Percentiles rank a stretch among this genome's conserved stretches.
Evolutionary conservation across 2,113 vertebrate genomes (phyloP).

Genomic region (Bufo bufo): DNA sequence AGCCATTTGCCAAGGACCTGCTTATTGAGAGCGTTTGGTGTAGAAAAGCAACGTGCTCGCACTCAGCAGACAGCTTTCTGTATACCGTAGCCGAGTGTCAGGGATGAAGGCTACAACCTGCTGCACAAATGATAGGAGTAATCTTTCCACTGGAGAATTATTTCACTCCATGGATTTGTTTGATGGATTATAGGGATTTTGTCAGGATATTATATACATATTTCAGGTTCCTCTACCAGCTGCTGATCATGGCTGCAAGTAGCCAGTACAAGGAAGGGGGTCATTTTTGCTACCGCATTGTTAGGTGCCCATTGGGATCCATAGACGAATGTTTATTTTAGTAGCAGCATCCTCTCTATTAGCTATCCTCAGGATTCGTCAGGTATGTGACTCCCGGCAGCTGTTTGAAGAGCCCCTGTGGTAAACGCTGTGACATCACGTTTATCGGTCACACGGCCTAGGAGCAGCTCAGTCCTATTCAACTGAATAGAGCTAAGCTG

Average conservation of each 20-base stretch:
- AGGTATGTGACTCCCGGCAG: too few relatives aligned
- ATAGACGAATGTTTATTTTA: not conserved
- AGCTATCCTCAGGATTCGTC: too few relatives aligned
- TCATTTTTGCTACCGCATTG: not conserved
- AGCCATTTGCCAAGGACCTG: constrained; percentile 2
- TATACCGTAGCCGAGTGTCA: not conserved
- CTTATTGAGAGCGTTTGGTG: not conserved
- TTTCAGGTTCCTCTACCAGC: not conserved
- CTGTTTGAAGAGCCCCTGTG: too few relatives aligned
- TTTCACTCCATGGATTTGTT: not conserved
- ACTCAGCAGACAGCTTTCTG: not conserved
- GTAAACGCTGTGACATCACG: too few relatives aligned
- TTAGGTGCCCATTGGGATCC: not conserved
- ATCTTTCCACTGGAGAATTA: not conserved
- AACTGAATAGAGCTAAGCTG: too few relatives aligned
- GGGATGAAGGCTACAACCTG: not conserved
- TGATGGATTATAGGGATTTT: not conserved
- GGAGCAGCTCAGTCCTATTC: too few relatives aligned
- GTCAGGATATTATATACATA: not conserved
- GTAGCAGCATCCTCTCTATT: too few relatives aligned
- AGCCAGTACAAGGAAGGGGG: not conserved
- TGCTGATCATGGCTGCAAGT: not conserved
- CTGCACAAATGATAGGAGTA: not conserved
- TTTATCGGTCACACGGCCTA: too few relatives aligned
- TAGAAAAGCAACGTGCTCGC: not conserved